Base-by-base conservation (phyloP, 35 echinoderm and acorn worm genomes). In the Ophioderma brevispina region DNA sequence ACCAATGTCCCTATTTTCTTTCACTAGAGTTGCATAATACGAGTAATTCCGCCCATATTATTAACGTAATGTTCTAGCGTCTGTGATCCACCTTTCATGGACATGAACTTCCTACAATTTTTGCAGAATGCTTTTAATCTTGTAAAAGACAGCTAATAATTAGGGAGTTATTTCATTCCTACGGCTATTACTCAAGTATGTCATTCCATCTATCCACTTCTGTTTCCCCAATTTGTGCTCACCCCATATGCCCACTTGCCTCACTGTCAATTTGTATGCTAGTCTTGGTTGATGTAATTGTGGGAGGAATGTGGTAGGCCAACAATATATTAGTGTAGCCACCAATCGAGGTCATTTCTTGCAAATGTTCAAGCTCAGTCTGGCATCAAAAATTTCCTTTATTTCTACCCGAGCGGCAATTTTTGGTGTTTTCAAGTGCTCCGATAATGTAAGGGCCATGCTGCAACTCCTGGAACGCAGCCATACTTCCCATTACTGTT, bases 21-120 rank as follows among this genome's bases (percentile, higher is more conserved):
- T 80, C 0, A 87, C 91, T 28, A 97, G 19, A 19, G 21, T 93
- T 81, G 75, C 84, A 25, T 36, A 1, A 14, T 33, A 32, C 91
- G 94, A 40, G 56, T 87, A 30, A 40, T 84, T 17, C 92, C 95
- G 23, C 95, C 92, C 85, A 91, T 94, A 21, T 91, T 39, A 59
- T 94, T 83, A 31, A 94, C 83, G 38, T 94, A n/a, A 97, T n/a
- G 88, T 23, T 10, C 94, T 52, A 39, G 95, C 91, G 25, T 86
- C 78, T 93, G 55, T 90, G 92, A 70, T 94, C 95, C 1, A 94
- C 37, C 39, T 41, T 80, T 76, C 36, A 4, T 17, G 77, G 0
- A 91, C 85, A 81, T 91, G 84, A 6, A 87, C 64, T 82, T 49
- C 0, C 3, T 86, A 21, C 8, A 13, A 0, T 64, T 35, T 31